phyloP scores from a whole-genome alignment of 2,113 vertebrate genomes.

The Toxotes jaculatrix region DNA sequence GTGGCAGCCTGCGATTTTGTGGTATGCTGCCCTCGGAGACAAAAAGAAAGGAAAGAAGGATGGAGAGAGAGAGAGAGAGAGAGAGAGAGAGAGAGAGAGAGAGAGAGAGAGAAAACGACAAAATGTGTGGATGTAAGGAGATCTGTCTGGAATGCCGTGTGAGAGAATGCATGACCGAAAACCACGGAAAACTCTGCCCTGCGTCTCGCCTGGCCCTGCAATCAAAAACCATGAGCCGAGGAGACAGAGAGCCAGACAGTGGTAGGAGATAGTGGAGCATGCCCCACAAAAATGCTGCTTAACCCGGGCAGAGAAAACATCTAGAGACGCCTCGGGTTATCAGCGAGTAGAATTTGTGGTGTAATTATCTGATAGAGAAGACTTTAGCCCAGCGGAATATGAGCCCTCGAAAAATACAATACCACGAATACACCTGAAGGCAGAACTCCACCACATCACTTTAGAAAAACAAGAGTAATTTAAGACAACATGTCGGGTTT shows the following conservation, averaged over 20 bases:
- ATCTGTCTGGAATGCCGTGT: constrained; percentile 73
- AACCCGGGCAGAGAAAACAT: constrained; percentile 26
- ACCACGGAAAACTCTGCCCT: constrained; percentile 54
- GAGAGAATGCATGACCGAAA: constrained; percentile 69
- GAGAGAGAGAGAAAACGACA: not conserved
- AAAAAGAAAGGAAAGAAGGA: constrained; percentile 30
- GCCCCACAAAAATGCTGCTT: constrained; percentile 52
- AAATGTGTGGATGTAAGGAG: constrained; percentile 63
- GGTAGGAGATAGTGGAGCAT: constrained; percentile 43
- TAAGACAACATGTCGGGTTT: no score
- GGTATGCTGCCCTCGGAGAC: constrained; percentile 26
- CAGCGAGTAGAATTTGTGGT: constrained; percentile 10
- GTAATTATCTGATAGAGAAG: constrained; percentile 35
- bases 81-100: not conserved
- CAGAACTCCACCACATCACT: not conserved
- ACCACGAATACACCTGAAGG: not conserved
- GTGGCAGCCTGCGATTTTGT: constrained; percentile 30
- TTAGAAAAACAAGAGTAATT: no score
- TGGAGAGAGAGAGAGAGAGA: not conserved
- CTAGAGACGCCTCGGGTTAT: constrained; percentile 37
- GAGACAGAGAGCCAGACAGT: constrained; percentile 57
- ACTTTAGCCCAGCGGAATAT: not conserved
- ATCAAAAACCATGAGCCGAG: constrained; percentile 43
- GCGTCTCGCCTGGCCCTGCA: constrained; percentile 32
- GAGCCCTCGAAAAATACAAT: constrained; percentile 15